Conservation (phyloP, 2,888 invertebrate species). For the Dasysyrphus tricinctus region DNA sequence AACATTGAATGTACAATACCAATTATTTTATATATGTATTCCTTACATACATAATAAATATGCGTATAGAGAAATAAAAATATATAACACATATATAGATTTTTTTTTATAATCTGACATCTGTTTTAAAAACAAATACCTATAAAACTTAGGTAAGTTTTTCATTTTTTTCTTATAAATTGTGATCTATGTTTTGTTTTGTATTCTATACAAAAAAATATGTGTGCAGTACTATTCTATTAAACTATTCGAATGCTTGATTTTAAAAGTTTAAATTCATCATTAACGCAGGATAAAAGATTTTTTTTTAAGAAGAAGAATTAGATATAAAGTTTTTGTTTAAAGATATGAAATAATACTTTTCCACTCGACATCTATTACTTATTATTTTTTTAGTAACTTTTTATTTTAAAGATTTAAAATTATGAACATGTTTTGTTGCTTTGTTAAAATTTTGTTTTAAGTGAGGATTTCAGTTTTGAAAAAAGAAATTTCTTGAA, state of each 20-base stretch:
- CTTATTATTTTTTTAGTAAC: not conserved
- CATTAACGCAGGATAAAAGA: conserved; percentile 1
- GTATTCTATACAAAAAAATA: conserved; percentile 6
- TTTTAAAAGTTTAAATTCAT: conserved; percentile 1
- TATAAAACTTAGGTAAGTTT: conserved; percentile 41
- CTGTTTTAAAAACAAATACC: conserved; percentile 45
- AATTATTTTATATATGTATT: conserved; percentile 23
- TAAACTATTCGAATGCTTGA: conserved; percentile 21
- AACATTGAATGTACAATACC: conserved; percentile 54
- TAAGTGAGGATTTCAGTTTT: too few species aligned
- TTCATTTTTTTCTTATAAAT: not conserved
- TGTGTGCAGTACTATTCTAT: conserved; percentile 48
- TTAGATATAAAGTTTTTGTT: not conserved
- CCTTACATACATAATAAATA: conserved; percentile 7
- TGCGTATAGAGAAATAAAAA: conserved; percentile 41
- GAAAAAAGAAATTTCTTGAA: too few species aligned
- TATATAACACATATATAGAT: conserved; percentile 52
- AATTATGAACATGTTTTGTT: too few species aligned
- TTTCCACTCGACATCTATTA: conserved; percentile 30
- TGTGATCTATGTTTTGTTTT: conserved; percentile 7
- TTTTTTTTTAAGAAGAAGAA: not conserved
- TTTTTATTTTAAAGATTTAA: not conserved
- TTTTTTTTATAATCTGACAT: conserved; percentile 63
- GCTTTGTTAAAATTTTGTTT: too few species aligned
- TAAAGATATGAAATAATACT: conserved; percentile 31